Evolutionary conservation across 1,140 invertebrate genomes (phyloP).

Genomic region (Hirudo medicinalis): DNA sequence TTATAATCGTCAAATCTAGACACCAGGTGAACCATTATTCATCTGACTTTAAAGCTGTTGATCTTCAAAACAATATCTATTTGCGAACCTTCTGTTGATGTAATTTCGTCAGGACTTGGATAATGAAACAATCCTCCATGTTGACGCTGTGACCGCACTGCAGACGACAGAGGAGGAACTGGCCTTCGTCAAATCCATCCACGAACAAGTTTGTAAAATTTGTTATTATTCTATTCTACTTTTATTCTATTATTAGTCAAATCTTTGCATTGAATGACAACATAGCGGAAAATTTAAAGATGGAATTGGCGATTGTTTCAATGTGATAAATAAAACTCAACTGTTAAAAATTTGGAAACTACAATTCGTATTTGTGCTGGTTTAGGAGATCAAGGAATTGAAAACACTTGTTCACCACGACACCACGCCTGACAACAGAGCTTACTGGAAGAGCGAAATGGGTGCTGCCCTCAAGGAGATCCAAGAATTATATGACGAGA

Average conservation of each 20-base stretch:
- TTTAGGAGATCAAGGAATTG: conserved; percentile 45
- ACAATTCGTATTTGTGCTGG: neutral
- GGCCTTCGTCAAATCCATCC: conserved; percentile 40
- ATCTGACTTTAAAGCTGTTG: no score
- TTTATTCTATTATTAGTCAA: no score
- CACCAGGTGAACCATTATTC: no score
- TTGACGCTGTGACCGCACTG: conserved; percentile 42
- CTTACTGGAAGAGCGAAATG: conserved; percentile 25
- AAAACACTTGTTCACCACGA: conserved; percentile 41
- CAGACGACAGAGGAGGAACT: conserved; percentile 44
- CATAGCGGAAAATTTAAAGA: no score
- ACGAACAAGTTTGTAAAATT: conserved; percentile 33
- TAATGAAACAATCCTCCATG: conserved; percentile 37
- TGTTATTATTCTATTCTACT: no score
- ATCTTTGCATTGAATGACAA: no score
- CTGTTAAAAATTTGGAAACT: neutral
- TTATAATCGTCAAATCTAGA: no score
- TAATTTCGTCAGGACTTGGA: conserved; percentile 35
- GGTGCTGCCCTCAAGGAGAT: conserved; percentile 20
- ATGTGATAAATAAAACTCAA: neutral
- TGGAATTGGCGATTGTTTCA: no score
- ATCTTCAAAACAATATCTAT: no score
- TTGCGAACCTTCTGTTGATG: no score
- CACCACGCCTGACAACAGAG: conserved; percentile 23
- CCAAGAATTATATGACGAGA: conserved; percentile 23